A percentile compares a stretch with the other conserved stretches of the same genome.
Conservation (phyloP, 2,888 invertebrate genomes). For the Rhagium mordax region DNA sequence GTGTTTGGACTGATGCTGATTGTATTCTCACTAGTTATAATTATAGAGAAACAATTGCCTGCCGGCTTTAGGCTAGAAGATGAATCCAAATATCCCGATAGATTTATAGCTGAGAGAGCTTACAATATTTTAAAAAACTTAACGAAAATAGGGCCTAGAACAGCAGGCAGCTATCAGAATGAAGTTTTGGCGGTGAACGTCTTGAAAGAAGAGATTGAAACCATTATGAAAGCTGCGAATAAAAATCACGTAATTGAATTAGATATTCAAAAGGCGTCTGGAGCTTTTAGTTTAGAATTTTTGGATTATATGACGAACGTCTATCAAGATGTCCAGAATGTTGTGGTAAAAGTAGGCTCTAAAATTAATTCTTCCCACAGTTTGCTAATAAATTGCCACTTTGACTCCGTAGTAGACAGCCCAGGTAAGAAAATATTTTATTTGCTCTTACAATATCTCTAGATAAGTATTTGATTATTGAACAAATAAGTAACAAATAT, state of each 20-base stretch:
- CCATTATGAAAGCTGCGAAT: constrained; percentile 69
- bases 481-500: neutral
- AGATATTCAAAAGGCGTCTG: constrained; percentile 78
- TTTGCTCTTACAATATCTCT: constrained; percentile 23
- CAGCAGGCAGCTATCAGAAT: constrained; percentile 79
- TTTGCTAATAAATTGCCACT: constrained; percentile 84
- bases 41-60: constrained; percentile 76
- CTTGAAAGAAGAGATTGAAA: constrained; percentile 59
- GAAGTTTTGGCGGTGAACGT: constrained; percentile 75
- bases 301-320: constrained; percentile 82
- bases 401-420: constrained; percentile 81
- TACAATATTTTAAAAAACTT: constrained; percentile 77
- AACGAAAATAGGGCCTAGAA: constrained; percentile 76
- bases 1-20: constrained; percentile 72
- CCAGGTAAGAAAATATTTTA: constrained; percentile 73
- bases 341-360: constrained; percentile 78
- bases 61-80: constrained; percentile 70
- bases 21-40: constrained; percentile 72
- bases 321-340: constrained; percentile 79
- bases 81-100: constrained; percentile 65
- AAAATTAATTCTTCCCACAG: constrained; percentile 72
- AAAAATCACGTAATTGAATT: constrained; percentile 71
- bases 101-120: constrained; percentile 78
- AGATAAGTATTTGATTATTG: neutral
- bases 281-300: constrained; percentile 80